These are phyloP conservation scores for Oscheius onirici DNA, from an alignment of 2,888 invertebrate species.

Conservation along the genomic window DNA sequence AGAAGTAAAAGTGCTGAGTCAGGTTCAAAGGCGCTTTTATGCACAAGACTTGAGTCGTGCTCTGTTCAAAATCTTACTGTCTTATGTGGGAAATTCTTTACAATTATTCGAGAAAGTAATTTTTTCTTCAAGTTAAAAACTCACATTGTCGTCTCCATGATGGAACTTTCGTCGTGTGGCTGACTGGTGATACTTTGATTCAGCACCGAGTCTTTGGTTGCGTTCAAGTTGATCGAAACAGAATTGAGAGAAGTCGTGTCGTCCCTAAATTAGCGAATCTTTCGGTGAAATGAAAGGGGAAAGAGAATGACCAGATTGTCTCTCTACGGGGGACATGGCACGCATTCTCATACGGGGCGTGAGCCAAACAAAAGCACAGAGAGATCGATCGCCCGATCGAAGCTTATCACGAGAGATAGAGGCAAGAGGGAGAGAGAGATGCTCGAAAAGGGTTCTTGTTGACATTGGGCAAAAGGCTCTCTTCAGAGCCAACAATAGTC, in stretches of 20 bases:
- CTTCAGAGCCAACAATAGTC: no score
- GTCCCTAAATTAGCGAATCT: conserved; percentile 38
- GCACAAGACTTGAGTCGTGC: no score
- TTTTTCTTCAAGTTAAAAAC: no score
- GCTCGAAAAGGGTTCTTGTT: neutral
- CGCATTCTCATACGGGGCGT: conserved; percentile 2
- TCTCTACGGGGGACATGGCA: conserved; percentile 12
- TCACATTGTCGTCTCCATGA: conserved; percentile 47
- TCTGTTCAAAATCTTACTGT: no score
- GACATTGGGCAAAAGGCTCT: neutral
- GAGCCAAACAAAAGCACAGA: neutral
- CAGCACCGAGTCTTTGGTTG: conserved; percentile 45
- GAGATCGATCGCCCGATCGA: no score
- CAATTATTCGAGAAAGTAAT: no score
- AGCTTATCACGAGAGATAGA: conserved; percentile 7
- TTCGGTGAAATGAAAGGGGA: conserved; percentile 7
- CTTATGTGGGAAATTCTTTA: no score
- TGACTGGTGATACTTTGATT: conserved; percentile 49
- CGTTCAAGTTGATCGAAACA: conserved; percentile 53
- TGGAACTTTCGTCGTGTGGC: conserved; percentile 53
- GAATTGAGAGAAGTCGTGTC: conserved; percentile 53
- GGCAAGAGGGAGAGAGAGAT: neutral
- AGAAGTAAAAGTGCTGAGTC: no score
- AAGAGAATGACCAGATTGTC: neutral
- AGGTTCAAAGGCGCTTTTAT: no score